Percentiles rank a stretch among this genome's conserved stretches.
These are phyloP conservation scores for Rattus rattus DNA, from an alignment of 2,113 vertebrate genomes.

Conservation along the genomic window DNA sequence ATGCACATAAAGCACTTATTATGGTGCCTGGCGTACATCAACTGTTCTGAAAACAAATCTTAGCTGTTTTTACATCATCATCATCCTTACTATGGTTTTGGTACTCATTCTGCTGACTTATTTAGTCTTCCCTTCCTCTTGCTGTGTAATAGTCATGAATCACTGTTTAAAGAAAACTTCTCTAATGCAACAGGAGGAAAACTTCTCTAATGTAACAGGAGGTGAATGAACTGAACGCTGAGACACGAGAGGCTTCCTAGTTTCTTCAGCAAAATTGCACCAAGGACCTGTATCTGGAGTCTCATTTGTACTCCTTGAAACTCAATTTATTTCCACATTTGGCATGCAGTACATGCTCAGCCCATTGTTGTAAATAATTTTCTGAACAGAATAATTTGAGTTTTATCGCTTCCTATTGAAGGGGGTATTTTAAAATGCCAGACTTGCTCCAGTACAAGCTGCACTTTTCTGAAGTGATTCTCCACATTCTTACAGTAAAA, in stretches of 20 bases:
- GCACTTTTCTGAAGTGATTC: not conserved
- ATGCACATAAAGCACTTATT: not conserved
- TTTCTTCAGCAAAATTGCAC: not conserved
- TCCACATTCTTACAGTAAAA: constrained; percentile 43
- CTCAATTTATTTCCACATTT: constrained; percentile 5
- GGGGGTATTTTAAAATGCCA: not conserved
- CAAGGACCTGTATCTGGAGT: not conserved
- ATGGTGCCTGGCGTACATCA: not conserved
- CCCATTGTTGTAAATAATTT: constrained; percentile 20
- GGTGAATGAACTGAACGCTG: not conserved
- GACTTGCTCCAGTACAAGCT: constrained; percentile 26
- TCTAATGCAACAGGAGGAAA: not conserved
- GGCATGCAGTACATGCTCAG: not conserved
- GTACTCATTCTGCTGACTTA: not conserved
- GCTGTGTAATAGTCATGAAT: constrained; percentile 17
- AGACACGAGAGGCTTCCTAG: constrained; percentile 13
- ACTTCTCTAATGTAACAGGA: not conserved
- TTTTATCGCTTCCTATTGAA: constrained; percentile 32
- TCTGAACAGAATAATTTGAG: constrained; percentile 4
- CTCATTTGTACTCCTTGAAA: not conserved
- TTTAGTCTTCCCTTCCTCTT: not conserved
- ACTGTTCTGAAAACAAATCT: not conserved
- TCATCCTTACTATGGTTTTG: constrained; percentile 30
- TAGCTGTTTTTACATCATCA: not conserved
- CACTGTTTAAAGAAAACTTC: not conserved